phyloP scores from a whole-genome alignment of 2,113 vertebrate genomes.

The Pionites leucogaster region DNA sequence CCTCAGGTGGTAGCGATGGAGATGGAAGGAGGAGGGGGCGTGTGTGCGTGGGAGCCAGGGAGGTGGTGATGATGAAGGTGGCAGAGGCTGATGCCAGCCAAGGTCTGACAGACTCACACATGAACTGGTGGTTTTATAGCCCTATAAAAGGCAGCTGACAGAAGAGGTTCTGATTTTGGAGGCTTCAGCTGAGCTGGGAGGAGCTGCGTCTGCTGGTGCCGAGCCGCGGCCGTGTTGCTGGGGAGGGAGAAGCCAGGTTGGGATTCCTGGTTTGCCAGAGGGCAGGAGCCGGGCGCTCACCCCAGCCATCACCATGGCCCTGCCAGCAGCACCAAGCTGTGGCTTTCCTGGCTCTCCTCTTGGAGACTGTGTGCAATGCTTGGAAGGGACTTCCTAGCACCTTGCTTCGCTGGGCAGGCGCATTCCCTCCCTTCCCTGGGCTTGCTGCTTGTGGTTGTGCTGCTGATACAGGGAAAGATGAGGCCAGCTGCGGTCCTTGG shows the following conservation, averaged over 20 bases:
- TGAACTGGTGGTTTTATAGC: constrained; percentile 70
- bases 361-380: constrained; percentile 13
- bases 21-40: not conserved
- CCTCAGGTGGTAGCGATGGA: not conserved
- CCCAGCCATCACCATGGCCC: not conserved
- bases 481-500: not conserved
- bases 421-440: not conserved
- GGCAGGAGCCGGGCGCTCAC: constrained; percentile 34
- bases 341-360: constrained; percentile 53
- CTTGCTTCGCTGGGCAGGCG: not conserved
- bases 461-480: not conserved
- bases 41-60: fast-evolving
- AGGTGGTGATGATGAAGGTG: not conserved
- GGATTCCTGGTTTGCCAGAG: constrained; percentile 46
- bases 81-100: not conserved
- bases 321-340: constrained; percentile 38
- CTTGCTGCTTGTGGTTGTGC: not conserved
- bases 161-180: constrained; percentile 67
- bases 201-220: not conserved
- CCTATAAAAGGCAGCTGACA: constrained; percentile 75
- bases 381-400: constrained; percentile 1
- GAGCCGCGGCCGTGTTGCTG: constrained; percentile 42
- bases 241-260: constrained; percentile 18
- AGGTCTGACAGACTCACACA: not conserved
- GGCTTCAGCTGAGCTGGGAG: constrained; percentile 54